A percentile compares a stretch with the other conserved stretches of the same genome.
Conservation (phyloP, 2,888 invertebrate genomes). For the Rotaria macrura region DNA sequence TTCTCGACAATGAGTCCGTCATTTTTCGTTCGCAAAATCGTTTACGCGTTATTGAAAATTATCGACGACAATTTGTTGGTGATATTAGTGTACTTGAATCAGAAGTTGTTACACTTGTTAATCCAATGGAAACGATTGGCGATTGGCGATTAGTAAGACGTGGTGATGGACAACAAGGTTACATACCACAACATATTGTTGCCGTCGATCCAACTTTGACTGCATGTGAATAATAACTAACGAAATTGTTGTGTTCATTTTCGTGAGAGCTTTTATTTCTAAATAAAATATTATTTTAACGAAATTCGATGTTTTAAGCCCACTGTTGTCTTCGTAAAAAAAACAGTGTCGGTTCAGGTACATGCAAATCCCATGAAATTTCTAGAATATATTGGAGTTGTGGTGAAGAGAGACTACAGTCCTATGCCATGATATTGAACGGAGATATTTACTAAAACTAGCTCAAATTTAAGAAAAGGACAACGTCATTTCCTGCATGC, state of each 20-base stretch:
- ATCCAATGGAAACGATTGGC: background rate
- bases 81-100: constrained; percentile 10
- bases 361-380: too few relatives aligned
- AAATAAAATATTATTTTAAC: background rate
- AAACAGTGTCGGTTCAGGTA: too few relatives aligned
- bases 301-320: background rate
- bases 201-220: background rate
- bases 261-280: background rate
- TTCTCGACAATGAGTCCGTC: background rate
- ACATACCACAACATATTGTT: constrained; percentile 9
- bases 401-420: too few relatives aligned
- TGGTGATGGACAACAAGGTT: constrained; percentile 10
- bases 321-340: too few relatives aligned
- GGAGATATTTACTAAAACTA: too few relatives aligned
- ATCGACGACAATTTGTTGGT: background rate
- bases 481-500: too few relatives aligned
- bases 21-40: background rate
- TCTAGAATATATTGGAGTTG: too few relatives aligned
- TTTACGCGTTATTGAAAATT: background rate
- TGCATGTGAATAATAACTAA: background rate
- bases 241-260: background rate
- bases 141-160: background rate
- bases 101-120: background rate
- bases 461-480: too few relatives aligned
- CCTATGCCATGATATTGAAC: too few relatives aligned